phyloP scores from a whole-genome alignment of 2,888 invertebrate genomes.

The Linyphia triangularis region DNA sequence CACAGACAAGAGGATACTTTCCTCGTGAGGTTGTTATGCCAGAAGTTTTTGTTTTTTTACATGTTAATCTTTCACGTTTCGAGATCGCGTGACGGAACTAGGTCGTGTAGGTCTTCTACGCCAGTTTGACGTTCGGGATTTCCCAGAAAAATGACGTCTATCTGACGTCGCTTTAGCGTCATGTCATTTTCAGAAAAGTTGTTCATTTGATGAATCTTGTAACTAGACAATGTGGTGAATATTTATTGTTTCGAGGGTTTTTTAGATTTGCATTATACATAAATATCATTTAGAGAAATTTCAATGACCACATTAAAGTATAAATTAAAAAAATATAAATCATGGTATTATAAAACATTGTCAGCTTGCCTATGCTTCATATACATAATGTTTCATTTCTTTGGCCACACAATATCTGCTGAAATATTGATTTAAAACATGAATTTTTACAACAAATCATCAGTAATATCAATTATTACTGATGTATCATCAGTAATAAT shows the following conservation, averaged over 20 bases:
- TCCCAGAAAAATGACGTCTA: neutral
- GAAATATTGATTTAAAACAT: no score
- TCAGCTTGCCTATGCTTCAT: no score
- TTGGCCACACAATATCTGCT: no score
- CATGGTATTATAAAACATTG: no score
- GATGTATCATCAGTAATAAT: no score
- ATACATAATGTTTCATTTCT: no score
- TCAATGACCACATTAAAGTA: neutral
- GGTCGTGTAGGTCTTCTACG: neutral
- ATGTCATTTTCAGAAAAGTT: neutral
- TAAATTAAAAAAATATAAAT: no score
- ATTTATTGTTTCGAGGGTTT: neutral
- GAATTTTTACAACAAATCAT: neutral
- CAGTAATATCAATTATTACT: neutral
- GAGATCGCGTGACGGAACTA: conserved; percentile 16
- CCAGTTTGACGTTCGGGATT: neutral
- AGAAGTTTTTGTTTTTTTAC: neutral
- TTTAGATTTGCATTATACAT: neutral
- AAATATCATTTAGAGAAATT: neutral
- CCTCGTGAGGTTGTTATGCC: neutral
- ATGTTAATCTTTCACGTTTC: conserved; percentile 8
- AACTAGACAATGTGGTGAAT: neutral
- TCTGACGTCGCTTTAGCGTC: neutral
- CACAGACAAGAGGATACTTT: no score
- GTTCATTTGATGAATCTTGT: neutral